phyloP scores from a whole-genome alignment of 2,888 invertebrate genomes.

The Muschampia plurimacula region DNA sequence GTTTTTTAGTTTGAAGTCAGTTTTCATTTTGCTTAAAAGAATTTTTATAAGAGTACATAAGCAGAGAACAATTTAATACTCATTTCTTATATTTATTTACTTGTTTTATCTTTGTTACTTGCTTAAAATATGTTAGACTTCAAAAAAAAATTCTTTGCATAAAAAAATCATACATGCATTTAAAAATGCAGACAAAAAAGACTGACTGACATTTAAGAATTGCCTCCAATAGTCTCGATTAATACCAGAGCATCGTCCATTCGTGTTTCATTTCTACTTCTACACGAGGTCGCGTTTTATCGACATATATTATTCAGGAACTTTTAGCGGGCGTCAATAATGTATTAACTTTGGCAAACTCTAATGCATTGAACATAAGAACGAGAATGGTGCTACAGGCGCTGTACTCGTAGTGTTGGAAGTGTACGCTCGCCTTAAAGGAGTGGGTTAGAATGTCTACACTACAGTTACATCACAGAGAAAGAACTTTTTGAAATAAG shows the following conservation, averaged over 20 bases:
- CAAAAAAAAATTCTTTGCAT: too few relatives aligned
- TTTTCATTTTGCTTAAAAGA: too few relatives aligned
- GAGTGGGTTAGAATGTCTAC: constrained; percentile 15
- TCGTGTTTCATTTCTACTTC: constrained; percentile 27
- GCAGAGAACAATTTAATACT: too few relatives aligned
- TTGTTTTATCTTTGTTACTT: too few relatives aligned
- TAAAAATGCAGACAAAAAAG: too few relatives aligned
- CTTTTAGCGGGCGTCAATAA: constrained; percentile 47
- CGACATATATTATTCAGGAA: constrained; percentile 65
- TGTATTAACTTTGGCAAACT: constrained; percentile 30
- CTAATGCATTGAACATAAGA: constrained; percentile 23
- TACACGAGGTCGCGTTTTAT: constrained; percentile 50
- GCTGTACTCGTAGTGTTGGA: background rate
- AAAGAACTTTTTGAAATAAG: background rate
- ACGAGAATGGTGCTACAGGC: constrained; percentile 10
- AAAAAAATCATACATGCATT: too few relatives aligned
- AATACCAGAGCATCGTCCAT: constrained; percentile 10
- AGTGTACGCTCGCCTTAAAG: background rate
- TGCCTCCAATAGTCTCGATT: background rate
- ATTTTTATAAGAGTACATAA: too few relatives aligned
- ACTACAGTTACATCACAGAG: background rate
- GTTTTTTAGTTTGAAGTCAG: too few relatives aligned
- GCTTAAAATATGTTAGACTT: too few relatives aligned
- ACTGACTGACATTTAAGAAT: constrained; percentile 3
- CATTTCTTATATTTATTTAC: too few relatives aligned